Evolutionary conservation across 2,888 invertebrate genomes (phyloP).

Genomic region (Athetis lepigone): DNA sequence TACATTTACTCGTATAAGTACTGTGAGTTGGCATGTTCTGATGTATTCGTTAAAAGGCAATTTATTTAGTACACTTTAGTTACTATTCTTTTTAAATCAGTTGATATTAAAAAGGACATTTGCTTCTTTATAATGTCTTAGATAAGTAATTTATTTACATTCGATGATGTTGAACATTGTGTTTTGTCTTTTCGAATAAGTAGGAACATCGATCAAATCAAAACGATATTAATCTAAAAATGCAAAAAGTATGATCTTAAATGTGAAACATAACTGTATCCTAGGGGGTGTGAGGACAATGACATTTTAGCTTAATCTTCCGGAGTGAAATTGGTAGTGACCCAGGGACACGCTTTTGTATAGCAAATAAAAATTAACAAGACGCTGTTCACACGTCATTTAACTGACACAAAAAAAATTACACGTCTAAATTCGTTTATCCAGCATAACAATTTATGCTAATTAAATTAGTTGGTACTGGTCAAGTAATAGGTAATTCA

Average conservation of each 20-base stretch:
- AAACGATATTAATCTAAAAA: background rate
- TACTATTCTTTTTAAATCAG: background rate
- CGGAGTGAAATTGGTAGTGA: slow-evolving; percentile 61
- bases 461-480: slow-evolving; percentile 76
- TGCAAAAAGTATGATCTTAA: slow-evolving; percentile 31
- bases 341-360: slow-evolving; percentile 67
- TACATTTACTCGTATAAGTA: slow-evolving; percentile 32
- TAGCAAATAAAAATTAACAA: slow-evolving; percentile 78
- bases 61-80: background rate
- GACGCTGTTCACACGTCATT: slow-evolving; percentile 80
- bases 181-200: too few species aligned
- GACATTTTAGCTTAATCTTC: slow-evolving; percentile 58
- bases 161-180: background rate
- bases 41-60: background rate
- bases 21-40: slow-evolving; percentile 11
- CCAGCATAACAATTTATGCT: slow-evolving; percentile 79
- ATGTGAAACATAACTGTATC: slow-evolving; percentile 43
- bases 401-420: slow-evolving; percentile 79
- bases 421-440: slow-evolving; percentile 79
- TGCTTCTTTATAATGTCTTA: background rate
- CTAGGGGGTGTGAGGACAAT: slow-evolving; percentile 54
- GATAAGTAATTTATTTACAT: slow-evolving; percentile 5
- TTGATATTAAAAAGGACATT: background rate
- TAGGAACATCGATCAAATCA: background rate
- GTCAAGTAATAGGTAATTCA: slow-evolving; percentile 67